Conservation (phyloP, 2,888 invertebrate genomes). For the Erynnis tages region DNA sequence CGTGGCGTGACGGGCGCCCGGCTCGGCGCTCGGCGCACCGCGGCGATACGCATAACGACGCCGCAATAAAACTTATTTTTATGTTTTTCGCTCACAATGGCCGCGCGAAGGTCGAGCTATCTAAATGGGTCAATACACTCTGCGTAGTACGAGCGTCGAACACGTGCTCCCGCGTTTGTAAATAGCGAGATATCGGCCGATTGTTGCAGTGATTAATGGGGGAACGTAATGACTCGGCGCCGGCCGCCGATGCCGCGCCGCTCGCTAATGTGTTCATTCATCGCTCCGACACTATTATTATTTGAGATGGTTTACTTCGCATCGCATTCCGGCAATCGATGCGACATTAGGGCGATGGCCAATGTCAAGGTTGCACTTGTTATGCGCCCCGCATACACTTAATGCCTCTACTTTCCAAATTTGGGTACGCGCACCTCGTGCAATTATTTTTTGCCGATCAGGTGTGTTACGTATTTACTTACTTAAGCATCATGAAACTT, state of each 20-base stretch:
- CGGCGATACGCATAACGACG: conserved; percentile 79
- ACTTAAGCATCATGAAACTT: background rate
- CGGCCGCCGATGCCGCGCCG: conserved; percentile 55
- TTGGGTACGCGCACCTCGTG: conserved; percentile 12
- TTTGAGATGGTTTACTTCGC: conserved; percentile 75
- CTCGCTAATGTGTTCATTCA: conserved; percentile 77
- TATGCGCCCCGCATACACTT: conserved; percentile 55
- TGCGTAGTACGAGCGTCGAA: conserved; percentile 76
- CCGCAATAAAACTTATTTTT: conserved; percentile 82
- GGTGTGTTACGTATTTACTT: conserved; percentile 9
- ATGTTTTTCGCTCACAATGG: conserved; percentile 82
- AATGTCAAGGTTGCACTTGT: conserved; percentile 79
- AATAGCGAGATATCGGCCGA: conserved; percentile 82
- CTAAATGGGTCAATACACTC: conserved; percentile 82
- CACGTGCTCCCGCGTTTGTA: conserved; percentile 81
- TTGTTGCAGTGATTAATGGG: conserved; percentile 82
- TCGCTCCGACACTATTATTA: conserved; percentile 74
- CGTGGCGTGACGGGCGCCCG: conserved; percentile 62
- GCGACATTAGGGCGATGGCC: conserved; percentile 71
- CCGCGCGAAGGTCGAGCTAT: conserved; percentile 82
- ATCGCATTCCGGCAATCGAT: conserved; percentile 69
- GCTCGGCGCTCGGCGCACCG: conserved; percentile 44
- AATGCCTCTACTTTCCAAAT: conserved; percentile 34
- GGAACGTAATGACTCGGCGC: conserved; percentile 77
- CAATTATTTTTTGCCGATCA: conserved; percentile 22